Evolutionary conservation across 1,140 invertebrate species (phyloP), one percentile per base, ranked within the genome.

Genomic region (Ooceraea biroi): DNA sequence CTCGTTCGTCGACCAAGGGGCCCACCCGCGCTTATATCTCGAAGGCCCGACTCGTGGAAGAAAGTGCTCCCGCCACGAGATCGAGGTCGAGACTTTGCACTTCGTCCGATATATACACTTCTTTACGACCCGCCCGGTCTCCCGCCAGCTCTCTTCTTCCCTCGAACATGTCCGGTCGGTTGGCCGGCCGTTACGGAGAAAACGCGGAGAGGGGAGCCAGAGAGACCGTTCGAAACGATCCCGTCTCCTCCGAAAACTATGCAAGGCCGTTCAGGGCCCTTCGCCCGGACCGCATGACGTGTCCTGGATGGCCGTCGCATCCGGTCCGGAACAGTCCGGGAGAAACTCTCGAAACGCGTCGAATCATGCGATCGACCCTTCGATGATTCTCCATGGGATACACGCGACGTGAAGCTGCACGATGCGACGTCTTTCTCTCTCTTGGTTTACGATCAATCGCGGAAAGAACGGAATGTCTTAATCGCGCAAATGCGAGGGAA

Each of bases 61-160:
- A 91, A 91, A 90, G 89, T 90, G 85, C 72, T 82, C 84, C 89
- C 63, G 74, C 77, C 30, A 82, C 83, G 85, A 86, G 83, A 91
- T 91, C 90, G 88, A 90, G 90, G 90, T 91, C 90, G 89, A 85
- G 84, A 85, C 86, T 86, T 80, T 0, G 82, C 60, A 60, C 76
- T 30, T 50, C 44, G 36, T 77, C 44, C 44, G 50, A 46, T 58
- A 72, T 85, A 84, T 88, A 85, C 73, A 27, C 76, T 88, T 86
- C 84, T 89, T 90, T 76, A 89, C 86, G 77, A 88, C 63, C 84
- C 72, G 44, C 44, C 10, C 19, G 74, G 41, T 27, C 19, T 36
- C 80, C 44, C 61, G 48, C n/a, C 55, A 22, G 52, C 68, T 80
- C 69, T 60, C 25, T 58, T 17, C 48, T 44, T 44, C 66, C 44